Percentiles rank a stretch among this genome's conserved stretches.
These are phyloP conservation scores for Uria lomvia DNA, from an alignment of 2,113 vertebrate species.

Conservation along the genomic window DNA sequence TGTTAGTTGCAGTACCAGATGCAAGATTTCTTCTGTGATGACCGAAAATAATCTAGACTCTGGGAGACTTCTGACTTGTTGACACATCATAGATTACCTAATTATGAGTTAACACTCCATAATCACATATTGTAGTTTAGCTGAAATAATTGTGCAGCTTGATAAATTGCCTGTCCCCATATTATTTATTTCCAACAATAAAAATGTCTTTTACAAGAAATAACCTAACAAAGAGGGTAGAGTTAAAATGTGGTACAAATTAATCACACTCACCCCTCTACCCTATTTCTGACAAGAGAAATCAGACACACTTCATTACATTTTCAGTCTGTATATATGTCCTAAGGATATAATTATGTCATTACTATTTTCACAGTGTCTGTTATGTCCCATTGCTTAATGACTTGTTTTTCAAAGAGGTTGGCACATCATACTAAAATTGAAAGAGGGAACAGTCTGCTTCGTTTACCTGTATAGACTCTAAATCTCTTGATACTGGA, in stretches of 20 bases:
- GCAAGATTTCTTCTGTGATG: neutral
- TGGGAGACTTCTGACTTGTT: neutral
- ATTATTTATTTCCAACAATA: conserved; percentile 15
- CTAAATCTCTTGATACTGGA: neutral
- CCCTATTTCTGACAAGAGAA: neutral
- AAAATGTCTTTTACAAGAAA: neutral
- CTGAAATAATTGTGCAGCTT: neutral
- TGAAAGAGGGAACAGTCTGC: neutral
- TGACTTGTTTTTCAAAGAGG: neutral
- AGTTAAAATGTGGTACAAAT: neutral
- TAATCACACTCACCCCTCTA: neutral
- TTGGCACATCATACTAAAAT: neutral
- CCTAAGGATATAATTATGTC: neutral
- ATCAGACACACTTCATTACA: neutral
- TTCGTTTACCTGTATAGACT: neutral
- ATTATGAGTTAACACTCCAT: neutral
- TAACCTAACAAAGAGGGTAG: neutral
- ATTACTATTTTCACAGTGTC: neutral
- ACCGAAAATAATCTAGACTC: neutral
- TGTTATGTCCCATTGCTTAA: neutral
- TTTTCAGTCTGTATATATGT: neutral
- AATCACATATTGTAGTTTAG: neutral
- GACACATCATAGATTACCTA: neutral
- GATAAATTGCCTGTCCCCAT: neutral
- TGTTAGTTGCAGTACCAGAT: neutral